Conservation (phyloP, 2,113 vertebrate species). For the Struthio camelus region DNA sequence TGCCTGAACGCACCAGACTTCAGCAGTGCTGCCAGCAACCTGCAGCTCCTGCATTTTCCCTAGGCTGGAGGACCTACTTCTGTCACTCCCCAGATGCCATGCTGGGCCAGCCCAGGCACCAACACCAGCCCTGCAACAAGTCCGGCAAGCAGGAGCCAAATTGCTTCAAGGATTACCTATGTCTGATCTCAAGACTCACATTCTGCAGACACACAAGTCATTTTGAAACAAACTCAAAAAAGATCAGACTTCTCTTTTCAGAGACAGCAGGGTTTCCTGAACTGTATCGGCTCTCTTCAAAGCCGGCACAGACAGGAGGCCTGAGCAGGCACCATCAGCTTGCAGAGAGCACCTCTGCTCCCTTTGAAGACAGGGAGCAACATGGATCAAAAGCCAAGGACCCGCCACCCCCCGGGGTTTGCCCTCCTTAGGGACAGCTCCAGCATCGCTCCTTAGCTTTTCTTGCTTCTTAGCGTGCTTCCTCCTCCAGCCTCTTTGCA, state of each 20-base stretch:
- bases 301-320: not conserved
- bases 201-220: not conserved
- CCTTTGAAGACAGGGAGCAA: no score
- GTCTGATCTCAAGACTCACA: not conserved
- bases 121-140: not conserved
- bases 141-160: not conserved
- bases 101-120: not conserved
- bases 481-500: not conserved
- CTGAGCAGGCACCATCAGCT: not conserved
- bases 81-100: not conserved
- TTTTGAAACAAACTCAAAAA: not conserved
- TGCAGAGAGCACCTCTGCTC: not conserved
- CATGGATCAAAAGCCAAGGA: not conserved
- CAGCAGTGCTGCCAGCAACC: accelerated
- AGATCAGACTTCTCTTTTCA: not conserved
- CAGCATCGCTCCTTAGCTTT: not conserved
- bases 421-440: not conserved
- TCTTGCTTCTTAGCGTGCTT: not conserved
- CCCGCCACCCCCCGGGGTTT: not conserved
- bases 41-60: not conserved
- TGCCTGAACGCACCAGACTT: not conserved
- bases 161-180: not conserved
- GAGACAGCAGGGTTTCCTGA: no score
- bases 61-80: not conserved
- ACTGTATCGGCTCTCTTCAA: not conserved